Percentiles rank a stretch among this genome's conserved stretches.
Conservation (phyloP, 1,140 invertebrate species). For the Drosophila rufa region DNA sequence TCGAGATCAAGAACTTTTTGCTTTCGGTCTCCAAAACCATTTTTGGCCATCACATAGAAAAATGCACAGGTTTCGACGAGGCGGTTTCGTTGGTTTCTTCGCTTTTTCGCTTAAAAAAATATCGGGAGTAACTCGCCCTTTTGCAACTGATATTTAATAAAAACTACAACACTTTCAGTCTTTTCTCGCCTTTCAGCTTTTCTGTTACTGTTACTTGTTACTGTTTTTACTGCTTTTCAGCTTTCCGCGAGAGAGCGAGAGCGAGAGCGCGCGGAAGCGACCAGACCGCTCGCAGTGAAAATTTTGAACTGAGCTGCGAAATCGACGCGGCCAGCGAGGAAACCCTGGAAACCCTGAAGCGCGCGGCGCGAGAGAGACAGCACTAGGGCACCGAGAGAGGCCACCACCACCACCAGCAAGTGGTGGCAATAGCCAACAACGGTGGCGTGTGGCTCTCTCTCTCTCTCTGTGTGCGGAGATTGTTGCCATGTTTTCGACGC, state of each 20-base stretch:
- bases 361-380: slow-evolving; percentile 16
- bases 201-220: background rate
- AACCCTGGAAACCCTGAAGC: slow-evolving; percentile 58
- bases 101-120: slow-evolving; percentile 15
- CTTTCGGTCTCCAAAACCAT: slow-evolving; percentile 78
- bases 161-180: slow-evolving; percentile 43
- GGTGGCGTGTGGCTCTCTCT: background rate
- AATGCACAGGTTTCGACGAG: slow-evolving; percentile 21
- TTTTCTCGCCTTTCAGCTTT: slow-evolving; percentile 11
- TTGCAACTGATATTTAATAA: slow-evolving; percentile 30
- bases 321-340: slow-evolving; percentile 71
- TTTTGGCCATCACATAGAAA: slow-evolving; percentile 53
- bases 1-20: slow-evolving; percentile 54
- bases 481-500: slow-evolving; percentile 37
- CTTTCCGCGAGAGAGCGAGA: slow-evolving; percentile 13
- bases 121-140: background rate
- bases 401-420: background rate
- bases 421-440: slow-evolving; percentile 1
- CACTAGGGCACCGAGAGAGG: slow-evolving; percentile 10
- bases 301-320: slow-evolving; percentile 81
- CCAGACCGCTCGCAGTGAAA: slow-evolving; percentile 77
- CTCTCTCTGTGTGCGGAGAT: background rate
- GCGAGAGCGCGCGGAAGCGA: slow-evolving; percentile 24
- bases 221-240: background rate
- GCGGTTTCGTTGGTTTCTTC: background rate